Evolutionary conservation across 2,888 invertebrate genomes (phyloP).

Genomic region (Temnothorax unifasciatus): DNA sequence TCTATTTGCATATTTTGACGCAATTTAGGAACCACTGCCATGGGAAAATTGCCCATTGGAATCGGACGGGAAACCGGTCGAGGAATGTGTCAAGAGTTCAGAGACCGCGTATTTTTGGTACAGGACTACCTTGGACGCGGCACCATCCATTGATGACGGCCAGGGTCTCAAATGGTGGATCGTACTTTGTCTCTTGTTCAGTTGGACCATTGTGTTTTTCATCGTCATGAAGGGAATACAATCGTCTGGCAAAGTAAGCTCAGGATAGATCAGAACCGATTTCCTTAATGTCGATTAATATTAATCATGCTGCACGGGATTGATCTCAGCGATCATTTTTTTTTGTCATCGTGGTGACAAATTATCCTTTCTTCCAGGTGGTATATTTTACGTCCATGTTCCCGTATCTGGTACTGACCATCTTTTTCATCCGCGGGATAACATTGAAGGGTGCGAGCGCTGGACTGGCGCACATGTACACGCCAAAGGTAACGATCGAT

Average conservation of each 20-base stretch:
- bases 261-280: background rate
- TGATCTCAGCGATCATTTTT: background rate
- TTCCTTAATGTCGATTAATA: background rate
- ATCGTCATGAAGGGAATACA: conserved; percentile 99
- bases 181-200: conserved; percentile 93
- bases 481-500: conserved; percentile 91
- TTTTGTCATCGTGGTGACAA: background rate
- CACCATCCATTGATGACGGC: conserved; percentile 94
- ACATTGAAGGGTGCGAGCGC: conserved; percentile 95
- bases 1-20: conserved; percentile 49
- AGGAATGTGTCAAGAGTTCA: conserved; percentile 95
- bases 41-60: conserved; percentile 93
- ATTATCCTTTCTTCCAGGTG: conserved; percentile 88
- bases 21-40: conserved; percentile 91
- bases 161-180: conserved; percentile 97
- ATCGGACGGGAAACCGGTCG: conserved; percentile 89
- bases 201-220: conserved; percentile 97
- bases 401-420: conserved; percentile 96
- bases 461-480: conserved; percentile 96
- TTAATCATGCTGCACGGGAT: background rate
- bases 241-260: conserved; percentile 95
- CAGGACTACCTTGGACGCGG: conserved; percentile 94
- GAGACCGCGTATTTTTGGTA: conserved; percentile 98
- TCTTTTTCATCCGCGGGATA: conserved; percentile 97
- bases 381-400: conserved; percentile 98